These are phyloP conservation scores for Spatulosminthurus flaviceps DNA, from an alignment of 2,888 invertebrate genomes.

Conservation along the genomic window DNA sequence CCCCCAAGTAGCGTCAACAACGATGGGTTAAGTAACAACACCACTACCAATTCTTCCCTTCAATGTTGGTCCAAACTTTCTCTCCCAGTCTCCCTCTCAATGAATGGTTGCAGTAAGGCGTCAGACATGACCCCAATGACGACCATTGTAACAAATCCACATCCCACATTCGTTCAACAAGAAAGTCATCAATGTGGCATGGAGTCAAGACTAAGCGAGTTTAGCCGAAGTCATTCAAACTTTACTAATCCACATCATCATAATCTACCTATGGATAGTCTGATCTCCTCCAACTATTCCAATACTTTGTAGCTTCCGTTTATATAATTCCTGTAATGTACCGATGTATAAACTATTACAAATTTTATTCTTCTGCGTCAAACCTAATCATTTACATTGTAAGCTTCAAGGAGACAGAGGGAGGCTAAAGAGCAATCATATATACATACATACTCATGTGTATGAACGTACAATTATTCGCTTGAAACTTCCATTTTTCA, in stretches of 20 bases:
- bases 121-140: not conserved
- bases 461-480: no score
- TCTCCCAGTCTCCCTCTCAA: not conserved
- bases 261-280: conserved; percentile 59
- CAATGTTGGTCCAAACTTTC: conserved; percentile 43
- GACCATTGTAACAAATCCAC: conserved; percentile 16
- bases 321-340: no score
- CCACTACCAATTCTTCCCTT: not conserved
- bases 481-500: not conserved
- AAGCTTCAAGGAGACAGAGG: no score
- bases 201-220: conserved; percentile 59
- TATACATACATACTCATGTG: no score
- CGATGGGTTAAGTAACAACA: not conserved
- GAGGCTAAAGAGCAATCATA: not conserved
- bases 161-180: conserved; percentile 55
- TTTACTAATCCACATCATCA: conserved; percentile 58
- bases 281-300: conserved; percentile 61
- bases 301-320: conserved; percentile 50
- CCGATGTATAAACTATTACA: no score
- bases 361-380: no score
- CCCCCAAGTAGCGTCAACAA: conserved; percentile 35
- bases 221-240: conserved; percentile 52
- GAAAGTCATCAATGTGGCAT: conserved; percentile 61
- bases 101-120: not conserved
- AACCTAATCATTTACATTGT: no score